Percentiles rank a stretch among this genome's conserved stretches.
These are phyloP conservation scores for Chrysotoxum bicinctum DNA, from an alignment of 2,888 invertebrate species.

Conservation along the genomic window DNA sequence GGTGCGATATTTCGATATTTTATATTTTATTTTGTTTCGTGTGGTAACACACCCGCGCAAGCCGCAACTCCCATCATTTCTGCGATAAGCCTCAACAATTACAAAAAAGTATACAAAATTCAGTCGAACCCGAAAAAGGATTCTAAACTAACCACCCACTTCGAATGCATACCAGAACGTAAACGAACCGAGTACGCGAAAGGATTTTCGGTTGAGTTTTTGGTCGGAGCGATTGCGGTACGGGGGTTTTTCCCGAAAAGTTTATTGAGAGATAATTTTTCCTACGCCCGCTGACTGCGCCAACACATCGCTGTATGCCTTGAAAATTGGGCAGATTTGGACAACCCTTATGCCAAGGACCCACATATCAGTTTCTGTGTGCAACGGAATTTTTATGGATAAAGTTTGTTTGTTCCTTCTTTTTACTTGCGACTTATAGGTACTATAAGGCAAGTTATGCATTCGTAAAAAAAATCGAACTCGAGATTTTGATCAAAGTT, in stretches of 20 bases:
- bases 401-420: slow-evolving; percentile 63
- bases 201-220: slow-evolving; percentile 41
- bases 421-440: neutral
- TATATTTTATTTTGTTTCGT: slow-evolving; percentile 48
- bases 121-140: slow-evolving; percentile 36
- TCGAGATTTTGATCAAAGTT: too few species aligned
- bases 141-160: slow-evolving; percentile 27
- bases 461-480: too few species aligned
- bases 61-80: neutral
- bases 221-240: slow-evolving; percentile 8
- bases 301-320: neutral
- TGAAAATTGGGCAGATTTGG: slow-evolving; percentile 12
- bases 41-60: neutral
- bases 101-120: slow-evolving; percentile 45
- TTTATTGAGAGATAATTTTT: slow-evolving; percentile 72
- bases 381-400: slow-evolving; percentile 69
- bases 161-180: slow-evolving; percentile 23
- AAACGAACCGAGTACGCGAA: slow-evolving; percentile 41
- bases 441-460: too few species aligned
- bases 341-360: slow-evolving; percentile 54
- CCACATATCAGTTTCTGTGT: slow-evolving; percentile 66
- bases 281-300: neutral
- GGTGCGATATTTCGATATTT: slow-evolving; percentile 70
- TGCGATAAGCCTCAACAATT: slow-evolving; percentile 57
- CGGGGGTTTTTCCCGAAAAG: slow-evolving; percentile 42